These are phyloP conservation scores for Eleutherodactylus coqui DNA, from an alignment of 2,797 vertebrate species.

Conservation along the genomic window DNA sequence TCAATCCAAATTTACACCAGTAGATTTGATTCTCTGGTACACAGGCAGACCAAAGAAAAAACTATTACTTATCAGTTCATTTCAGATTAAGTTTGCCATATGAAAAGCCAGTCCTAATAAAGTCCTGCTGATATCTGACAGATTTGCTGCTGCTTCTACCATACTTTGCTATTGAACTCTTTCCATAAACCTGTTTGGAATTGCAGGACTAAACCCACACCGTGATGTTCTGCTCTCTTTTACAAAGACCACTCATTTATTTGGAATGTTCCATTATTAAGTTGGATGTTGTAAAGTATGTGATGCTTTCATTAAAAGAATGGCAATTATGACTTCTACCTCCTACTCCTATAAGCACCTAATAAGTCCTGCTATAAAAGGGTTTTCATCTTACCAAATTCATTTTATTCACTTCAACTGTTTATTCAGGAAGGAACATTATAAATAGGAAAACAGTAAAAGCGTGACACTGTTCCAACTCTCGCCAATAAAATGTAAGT, in stretches of 20 bases:
- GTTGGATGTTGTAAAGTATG: slow-evolving; percentile 33
- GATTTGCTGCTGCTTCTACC: too few relatives aligned
- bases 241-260: slow-evolving; percentile 44
- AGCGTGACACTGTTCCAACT: slow-evolving; percentile 37
- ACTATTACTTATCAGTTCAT: too few relatives aligned
- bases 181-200: slow-evolving; percentile 35
- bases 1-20: too few relatives aligned
- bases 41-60: too few relatives aligned
- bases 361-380: slow-evolving; percentile 43
- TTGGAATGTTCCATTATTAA: slow-evolving; percentile 57
- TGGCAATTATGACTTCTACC: slow-evolving; percentile 42
- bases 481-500: slow-evolving; percentile 23
- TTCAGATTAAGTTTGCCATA: too few relatives aligned
- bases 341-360: slow-evolving; percentile 35
- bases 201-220: slow-evolving; percentile 32
- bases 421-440: slow-evolving; percentile 32
- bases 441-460: slow-evolving; percentile 36
- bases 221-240: slow-evolving; percentile 51
- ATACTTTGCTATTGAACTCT: too few relatives aligned
- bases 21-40: too few relatives aligned
- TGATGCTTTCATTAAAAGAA: slow-evolving; percentile 38
- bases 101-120: too few relatives aligned
- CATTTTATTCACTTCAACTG: slow-evolving; percentile 27
- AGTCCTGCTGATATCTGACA: too few relatives aligned
- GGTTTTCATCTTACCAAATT: slow-evolving; percentile 11